Conservation (phyloP, 2,113 vertebrate species). For the Climacteris rufus region DNA sequence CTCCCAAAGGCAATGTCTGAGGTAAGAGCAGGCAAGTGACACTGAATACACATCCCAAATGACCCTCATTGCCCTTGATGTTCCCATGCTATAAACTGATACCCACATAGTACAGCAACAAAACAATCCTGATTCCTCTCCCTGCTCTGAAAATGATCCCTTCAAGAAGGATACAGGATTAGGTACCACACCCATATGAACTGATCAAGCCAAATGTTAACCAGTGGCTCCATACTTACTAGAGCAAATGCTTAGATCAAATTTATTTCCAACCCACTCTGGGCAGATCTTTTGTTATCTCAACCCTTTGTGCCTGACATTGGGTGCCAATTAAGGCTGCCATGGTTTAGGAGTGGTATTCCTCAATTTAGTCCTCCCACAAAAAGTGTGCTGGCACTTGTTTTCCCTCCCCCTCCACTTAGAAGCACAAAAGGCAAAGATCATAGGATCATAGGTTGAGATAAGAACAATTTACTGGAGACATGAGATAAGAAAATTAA, state of each 20-base stretch:
- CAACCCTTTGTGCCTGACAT: accelerated
- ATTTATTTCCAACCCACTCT: background rate
- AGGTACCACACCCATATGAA: no score
- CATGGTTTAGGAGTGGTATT: background rate
- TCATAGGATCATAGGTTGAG: accelerated
- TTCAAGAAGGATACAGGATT: accelerated
- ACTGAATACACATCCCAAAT: background rate
- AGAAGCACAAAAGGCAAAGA: background rate
- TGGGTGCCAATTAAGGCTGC: accelerated
- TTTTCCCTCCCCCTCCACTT: background rate
- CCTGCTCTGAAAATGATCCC: background rate
- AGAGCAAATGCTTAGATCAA: background rate
- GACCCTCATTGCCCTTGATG: background rate
- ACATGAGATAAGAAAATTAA: background rate
- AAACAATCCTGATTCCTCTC: background rate
- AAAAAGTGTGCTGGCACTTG: accelerated
- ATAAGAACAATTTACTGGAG: background rate
- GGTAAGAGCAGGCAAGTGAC: background rate
- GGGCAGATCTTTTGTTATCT: background rate
- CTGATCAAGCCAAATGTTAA: background rate
- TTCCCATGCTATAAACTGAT: background rate
- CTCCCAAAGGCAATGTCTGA: background rate
- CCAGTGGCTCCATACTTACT: background rate
- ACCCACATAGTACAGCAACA: background rate
- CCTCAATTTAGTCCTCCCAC: background rate